A percentile compares a stretch with the other conserved stretches of the same genome.
Evolutionary conservation across 1,140 invertebrate genomes (phyloP).

Genomic region (Epicauta chinensis): DNA sequence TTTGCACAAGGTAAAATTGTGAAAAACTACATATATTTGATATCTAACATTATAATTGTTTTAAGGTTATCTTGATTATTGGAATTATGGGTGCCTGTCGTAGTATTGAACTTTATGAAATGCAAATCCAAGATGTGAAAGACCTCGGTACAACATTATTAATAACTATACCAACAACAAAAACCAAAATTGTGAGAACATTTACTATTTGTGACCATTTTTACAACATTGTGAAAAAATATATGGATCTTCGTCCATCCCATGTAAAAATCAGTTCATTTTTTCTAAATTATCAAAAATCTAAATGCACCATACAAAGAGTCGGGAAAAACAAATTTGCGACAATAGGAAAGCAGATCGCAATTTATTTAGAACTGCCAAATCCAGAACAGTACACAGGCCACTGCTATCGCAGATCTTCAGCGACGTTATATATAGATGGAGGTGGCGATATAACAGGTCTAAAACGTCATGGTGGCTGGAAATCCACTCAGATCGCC

Average conservation of each 20-base stretch:
- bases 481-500: conserved; percentile 20
- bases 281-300: conserved; percentile 4
- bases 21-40: neutral
- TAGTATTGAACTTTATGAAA: conserved; percentile 2
- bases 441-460: conserved; percentile 8
- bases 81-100: conserved; percentile 13
- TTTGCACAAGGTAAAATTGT: neutral
- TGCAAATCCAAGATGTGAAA: conserved; percentile 16
- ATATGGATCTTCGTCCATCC: conserved; percentile 9
- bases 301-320: conserved; percentile 8
- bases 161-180: conserved; percentile 12
- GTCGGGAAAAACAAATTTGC: conserved; percentile 21
- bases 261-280: neutral
- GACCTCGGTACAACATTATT: conserved; percentile 11
- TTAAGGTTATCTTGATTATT: conserved; percentile 15
- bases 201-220: conserved; percentile 6
- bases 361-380: conserved; percentile 7
- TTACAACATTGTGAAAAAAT: conserved; percentile 3
- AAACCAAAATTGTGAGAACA: conserved; percentile 10
- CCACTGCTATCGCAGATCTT: conserved; percentile 5
- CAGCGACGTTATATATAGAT: neutral
- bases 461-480: conserved; percentile 30
- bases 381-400: conserved; percentile 9
- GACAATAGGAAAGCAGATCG: conserved; percentile 4
- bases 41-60: neutral